Base-by-base conservation (phyloP, 1,140 invertebrate species). In the Drosophila bifasciata region DNA sequence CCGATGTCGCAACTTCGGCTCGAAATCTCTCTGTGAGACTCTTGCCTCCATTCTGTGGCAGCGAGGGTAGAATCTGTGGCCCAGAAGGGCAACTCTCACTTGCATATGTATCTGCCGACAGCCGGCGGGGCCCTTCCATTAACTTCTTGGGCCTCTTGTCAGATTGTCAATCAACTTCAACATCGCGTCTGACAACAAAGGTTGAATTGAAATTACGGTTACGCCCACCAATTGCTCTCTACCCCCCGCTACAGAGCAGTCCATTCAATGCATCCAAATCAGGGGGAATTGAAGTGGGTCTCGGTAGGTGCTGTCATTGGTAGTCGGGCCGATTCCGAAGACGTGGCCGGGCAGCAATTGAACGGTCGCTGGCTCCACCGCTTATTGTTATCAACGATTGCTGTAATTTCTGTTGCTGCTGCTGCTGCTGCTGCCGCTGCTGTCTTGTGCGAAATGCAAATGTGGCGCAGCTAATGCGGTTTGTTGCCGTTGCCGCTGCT, bases 401-500 rank as follows among this genome's bases (percentile, higher is more conserved):
- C 62, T 48, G 64, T 64, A 50, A 56, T 64, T 58, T 61, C 55
- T 61, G 19, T 62, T 16, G 23, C 50, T 44, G 56, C 46, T 73
- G 49, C 46, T 58, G 43, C 52, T 51, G 41, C 43, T 63, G 59
- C 46, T 68, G 49, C 44, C 53, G 40, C 52, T 48, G 41, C 43
- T 67, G 73, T 66, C 73, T 78, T 86, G 77, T 77, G 77, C 83
- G 56, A 77, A 77, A 88, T 88, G 83, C 78, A 83, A 88, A 88
- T 83, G 70, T 51, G 66, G 51, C 43, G 76, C 74, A 74, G 63
- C 75, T 78, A 80, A 77, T 77, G 66, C 78, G 68, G 79, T 79
- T 74, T 64, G 53, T 17, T 70, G 53, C 46, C 53, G 59, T 36
- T 61, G 56, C 13, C 63, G 43, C 39, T 25, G 17, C 17, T 40